Conservation (phyloP, 2,113 vertebrate species). For the Phalacrocorax carbo region DNA sequence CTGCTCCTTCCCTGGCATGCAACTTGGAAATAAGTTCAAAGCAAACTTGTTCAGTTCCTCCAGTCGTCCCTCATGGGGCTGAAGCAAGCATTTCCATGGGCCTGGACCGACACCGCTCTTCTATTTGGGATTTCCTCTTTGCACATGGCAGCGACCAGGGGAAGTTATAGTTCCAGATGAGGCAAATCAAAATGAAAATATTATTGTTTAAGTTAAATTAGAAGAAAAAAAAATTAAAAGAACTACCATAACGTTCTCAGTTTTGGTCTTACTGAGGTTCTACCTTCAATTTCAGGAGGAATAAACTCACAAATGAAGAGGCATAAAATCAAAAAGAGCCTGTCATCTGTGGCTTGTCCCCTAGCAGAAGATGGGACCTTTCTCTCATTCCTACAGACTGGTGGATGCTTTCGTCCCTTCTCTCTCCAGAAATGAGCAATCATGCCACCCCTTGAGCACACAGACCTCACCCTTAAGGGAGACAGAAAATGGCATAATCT, state of each 20-base stretch:
- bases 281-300: background rate
- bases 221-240: background rate
- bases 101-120: background rate
- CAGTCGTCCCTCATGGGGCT: background rate
- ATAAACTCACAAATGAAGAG: background rate
- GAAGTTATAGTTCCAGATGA: background rate
- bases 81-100: background rate
- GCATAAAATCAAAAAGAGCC: background rate
- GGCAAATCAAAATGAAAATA: background rate
- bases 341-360: background rate
- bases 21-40: background rate
- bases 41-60: background rate
- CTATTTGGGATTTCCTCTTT: background rate
- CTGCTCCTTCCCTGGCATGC: background rate
- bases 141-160: background rate
- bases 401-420: background rate
- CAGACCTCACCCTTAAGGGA: background rate
- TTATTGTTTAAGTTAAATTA: background rate
- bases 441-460: background rate
- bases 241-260: background rate
- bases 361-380: background rate
- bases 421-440: background rate
- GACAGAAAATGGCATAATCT: background rate
- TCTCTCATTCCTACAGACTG: background rate
- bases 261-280: background rate